phyloP scores from a whole-genome alignment of 2,113 vertebrate genomes.

The Ophiodon elongatus region DNA sequence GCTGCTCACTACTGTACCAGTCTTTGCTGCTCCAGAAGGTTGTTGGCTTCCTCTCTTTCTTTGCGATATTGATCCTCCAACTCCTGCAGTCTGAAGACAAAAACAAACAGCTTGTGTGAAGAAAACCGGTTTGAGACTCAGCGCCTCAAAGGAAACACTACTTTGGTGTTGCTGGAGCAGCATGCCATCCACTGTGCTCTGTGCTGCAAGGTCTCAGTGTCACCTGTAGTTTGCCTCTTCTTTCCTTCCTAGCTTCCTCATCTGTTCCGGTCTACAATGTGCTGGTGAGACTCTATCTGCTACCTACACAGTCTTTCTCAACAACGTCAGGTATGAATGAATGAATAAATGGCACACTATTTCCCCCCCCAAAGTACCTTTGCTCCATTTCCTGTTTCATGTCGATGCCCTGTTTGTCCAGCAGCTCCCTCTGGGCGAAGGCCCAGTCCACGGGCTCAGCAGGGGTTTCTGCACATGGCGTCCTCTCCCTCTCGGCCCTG shows the following conservation, averaged over 20 bases:
- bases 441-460: constrained; percentile 96
- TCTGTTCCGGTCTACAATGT: background rate
- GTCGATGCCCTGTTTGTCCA: constrained; percentile 98
- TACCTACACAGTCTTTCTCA: background rate
- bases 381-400: constrained; percentile 99
- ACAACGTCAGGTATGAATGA: background rate
- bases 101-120: constrained; percentile 13
- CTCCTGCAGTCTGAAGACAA: constrained; percentile 91
- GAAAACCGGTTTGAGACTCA: background rate
- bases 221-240: background rate
- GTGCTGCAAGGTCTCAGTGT: background rate
- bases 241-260: background rate
- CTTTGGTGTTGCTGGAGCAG: background rate
- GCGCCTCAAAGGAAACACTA: background rate
- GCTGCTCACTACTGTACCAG: constrained; percentile 83
- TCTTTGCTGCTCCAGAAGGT: constrained; percentile 96
- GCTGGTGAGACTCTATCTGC: background rate
- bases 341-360: background rate
- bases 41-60: constrained; percentile 95
- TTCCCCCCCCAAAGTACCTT: constrained; percentile 82
- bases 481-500: constrained; percentile 92
- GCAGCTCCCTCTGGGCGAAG: constrained; percentile 94
- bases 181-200: background rate
- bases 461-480: constrained; percentile 92
- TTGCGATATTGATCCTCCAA: constrained; percentile 96